Conservation (phyloP, 2,113 vertebrate genomes). For the Gila orcuttii region DNA sequence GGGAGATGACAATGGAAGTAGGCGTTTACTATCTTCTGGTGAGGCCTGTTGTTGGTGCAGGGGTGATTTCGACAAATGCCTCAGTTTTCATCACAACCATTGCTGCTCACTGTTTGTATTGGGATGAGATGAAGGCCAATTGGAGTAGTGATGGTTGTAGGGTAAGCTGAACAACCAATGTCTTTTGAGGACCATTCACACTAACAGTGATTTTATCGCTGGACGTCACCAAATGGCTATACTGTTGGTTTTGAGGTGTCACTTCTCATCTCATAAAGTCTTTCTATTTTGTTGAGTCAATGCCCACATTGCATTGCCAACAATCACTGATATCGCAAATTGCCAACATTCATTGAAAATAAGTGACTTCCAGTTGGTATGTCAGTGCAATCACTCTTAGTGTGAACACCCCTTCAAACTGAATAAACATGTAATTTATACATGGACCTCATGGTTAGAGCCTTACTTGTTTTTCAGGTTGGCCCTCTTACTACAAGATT, state of each 20-base stretch:
- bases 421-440: background rate
- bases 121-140: slow-evolving; percentile 79
- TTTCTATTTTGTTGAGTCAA: background rate
- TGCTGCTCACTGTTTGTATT: slow-evolving; percentile 87
- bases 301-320: too few species aligned
- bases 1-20: slow-evolving; percentile 75
- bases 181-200: background rate
- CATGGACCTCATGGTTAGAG: background rate
- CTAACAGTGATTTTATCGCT: background rate
- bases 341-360: too few species aligned
- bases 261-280: background rate
- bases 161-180: slow-evolving; percentile 70
- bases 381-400: background rate
- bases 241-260: background rate
- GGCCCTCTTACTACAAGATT: slow-evolving; percentile 80
- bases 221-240: background rate
- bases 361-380: too few species aligned
- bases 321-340: too few species aligned
- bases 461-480: slow-evolving; percentile 74
- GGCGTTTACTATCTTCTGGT: slow-evolving; percentile 85
- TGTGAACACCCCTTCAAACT: background rate
- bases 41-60: slow-evolving; percentile 73
- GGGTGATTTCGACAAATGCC: slow-evolving; percentile 70
- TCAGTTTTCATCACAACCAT: slow-evolving; percentile 82
- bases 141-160: slow-evolving; percentile 88